phyloP scores from a whole-genome alignment of 2,888 invertebrate species.

The Invenusta paracnida region DNA sequence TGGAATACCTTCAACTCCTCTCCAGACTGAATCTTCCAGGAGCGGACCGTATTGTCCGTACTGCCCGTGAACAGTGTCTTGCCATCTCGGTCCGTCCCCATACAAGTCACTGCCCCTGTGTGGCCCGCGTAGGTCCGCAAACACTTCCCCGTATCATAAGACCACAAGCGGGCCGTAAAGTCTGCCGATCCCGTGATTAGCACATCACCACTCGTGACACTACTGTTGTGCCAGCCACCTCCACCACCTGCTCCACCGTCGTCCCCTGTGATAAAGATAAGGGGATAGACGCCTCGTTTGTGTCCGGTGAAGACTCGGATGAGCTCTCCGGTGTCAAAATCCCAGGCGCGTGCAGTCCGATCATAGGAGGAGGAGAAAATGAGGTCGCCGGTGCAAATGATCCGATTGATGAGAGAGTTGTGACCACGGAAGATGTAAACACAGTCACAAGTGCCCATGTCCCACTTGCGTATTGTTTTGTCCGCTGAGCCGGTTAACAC shows the following conservation, averaged over 20 bases:
- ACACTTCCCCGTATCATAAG: constrained; percentile 59
- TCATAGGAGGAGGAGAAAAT: constrained; percentile 59
- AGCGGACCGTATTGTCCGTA: constrained; percentile 60
- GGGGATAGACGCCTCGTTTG: constrained; percentile 62
- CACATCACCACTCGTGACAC: constrained; percentile 51
- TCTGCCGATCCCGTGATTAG: constrained; percentile 60
- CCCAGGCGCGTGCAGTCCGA: constrained; percentile 61
- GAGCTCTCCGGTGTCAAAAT: constrained; percentile 61
- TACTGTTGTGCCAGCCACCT: not conserved
- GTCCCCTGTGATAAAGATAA: constrained; percentile 62
- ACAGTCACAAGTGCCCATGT: constrained; percentile 62
- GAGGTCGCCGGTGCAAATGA: constrained; percentile 62
- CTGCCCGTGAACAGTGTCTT: constrained; percentile 62
- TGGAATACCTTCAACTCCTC: constrained; percentile 58
- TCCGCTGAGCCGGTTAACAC: constrained; percentile 63
- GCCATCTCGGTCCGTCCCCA: constrained; percentile 60
- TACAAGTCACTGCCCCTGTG: constrained; percentile 61
- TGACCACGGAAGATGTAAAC: constrained; percentile 61
- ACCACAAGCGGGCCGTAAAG: constrained; percentile 59
- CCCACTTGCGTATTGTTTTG: constrained; percentile 63
- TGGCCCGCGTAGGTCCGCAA: constrained; percentile 59
- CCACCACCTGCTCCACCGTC: constrained; percentile 52
- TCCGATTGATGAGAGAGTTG: constrained; percentile 60
- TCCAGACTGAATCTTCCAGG: constrained; percentile 62
- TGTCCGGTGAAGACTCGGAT: constrained; percentile 61